phyloP scores from a whole-genome alignment of 2,888 invertebrate species.

The Brenthis daphne region DNA sequence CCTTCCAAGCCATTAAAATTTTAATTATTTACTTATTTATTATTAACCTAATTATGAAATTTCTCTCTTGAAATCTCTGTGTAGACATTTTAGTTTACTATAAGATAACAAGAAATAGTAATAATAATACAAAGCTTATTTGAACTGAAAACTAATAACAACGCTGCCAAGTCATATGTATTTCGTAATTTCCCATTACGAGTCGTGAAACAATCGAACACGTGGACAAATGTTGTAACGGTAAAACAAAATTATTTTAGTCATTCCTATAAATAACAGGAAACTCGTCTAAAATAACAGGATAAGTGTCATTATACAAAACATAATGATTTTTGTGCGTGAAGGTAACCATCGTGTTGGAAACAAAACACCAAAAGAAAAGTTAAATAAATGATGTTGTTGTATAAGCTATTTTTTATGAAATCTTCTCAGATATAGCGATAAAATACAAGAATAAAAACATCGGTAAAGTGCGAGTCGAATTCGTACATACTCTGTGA shows the following conservation, averaged over 20 bases:
- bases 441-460: too few species aligned
- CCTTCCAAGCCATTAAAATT: background rate
- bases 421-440: background rate
- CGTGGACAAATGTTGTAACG: slow-evolving; percentile 53
- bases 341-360: slow-evolving; percentile 1
- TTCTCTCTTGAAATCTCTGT: background rate
- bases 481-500: too few species aligned
- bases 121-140: background rate
- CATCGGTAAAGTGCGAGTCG: too few species aligned
- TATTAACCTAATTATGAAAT: slow-evolving; percentile 2
- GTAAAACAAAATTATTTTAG: slow-evolving; percentile 54
- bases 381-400: background rate
- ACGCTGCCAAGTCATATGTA: slow-evolving; percentile 1
- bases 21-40: slow-evolving; percentile 1
- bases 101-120: background rate
- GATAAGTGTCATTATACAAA: slow-evolving; percentile 53
- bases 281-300: slow-evolving; percentile 62
- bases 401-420: background rate
- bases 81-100: background rate
- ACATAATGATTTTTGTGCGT: slow-evolving; percentile 18
- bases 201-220: slow-evolving; percentile 57
- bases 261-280: slow-evolving; percentile 50
- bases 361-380: background rate
- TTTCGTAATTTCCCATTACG: slow-evolving; percentile 28
- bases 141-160: slow-evolving; percentile 3